A percentile compares a stretch with the other conserved stretches of the same genome.
Evolutionary conservation across 1,140 invertebrate genomes (phyloP).

Genomic region (Caenorhabditis brenneri): DNA sequence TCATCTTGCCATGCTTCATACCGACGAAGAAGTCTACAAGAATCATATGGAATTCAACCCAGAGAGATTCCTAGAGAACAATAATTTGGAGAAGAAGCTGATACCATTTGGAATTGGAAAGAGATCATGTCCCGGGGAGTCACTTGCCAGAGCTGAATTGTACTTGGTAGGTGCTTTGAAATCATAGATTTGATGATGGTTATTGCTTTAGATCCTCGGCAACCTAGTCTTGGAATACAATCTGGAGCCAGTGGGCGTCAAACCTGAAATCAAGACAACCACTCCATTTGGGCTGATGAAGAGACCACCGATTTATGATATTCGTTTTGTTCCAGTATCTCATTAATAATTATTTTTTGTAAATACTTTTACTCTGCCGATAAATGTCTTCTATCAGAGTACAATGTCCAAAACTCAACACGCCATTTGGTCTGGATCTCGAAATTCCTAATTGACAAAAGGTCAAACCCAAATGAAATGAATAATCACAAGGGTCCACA

Average conservation of each 20-base stretch:
- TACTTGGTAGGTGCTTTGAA: constrained; percentile 82
- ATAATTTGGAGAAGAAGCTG: constrained; percentile 81
- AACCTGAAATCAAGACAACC: constrained; percentile 2
- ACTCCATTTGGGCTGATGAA: background rate
- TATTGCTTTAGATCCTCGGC: constrained; percentile 37
- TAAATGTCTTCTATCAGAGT: too few relatives aligned
- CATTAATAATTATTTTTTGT: background rate
- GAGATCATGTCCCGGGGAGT: constrained; percentile 86
- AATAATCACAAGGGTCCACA: background rate
- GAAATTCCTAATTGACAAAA: background rate
- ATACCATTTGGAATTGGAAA: constrained; percentile 85
- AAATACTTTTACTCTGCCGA: too few relatives aligned
- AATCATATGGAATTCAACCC: constrained; percentile 52
- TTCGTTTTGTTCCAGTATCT: background rate
- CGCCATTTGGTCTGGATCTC: too few relatives aligned
- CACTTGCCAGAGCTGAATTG: constrained; percentile 84
- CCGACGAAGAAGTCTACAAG: constrained; percentile 42
- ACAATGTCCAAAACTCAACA: too few relatives aligned
- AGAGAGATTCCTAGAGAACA: constrained; percentile 80
- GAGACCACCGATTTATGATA: background rate
- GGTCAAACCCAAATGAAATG: too few relatives aligned
- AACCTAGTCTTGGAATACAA: constrained; percentile 7
- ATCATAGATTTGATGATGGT: background rate
- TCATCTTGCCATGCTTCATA: constrained; percentile 32
- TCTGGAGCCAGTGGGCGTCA: background rate